Conservation (phyloP, 2,888 invertebrate species). For the Clanis bilineata region DNA sequence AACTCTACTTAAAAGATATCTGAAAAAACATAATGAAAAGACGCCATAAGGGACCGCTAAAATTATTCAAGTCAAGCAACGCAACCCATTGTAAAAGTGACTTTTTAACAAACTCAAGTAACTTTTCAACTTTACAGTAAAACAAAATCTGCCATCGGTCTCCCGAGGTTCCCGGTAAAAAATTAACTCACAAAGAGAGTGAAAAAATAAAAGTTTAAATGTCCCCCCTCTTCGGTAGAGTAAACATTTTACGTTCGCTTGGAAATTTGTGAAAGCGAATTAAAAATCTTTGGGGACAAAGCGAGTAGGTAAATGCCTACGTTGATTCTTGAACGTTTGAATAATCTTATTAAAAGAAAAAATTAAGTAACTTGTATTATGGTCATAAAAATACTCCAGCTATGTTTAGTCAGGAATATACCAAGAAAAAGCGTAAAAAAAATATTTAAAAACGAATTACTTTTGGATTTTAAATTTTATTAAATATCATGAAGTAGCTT, state of each 20-base stretch:
- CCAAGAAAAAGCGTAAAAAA: too few species aligned
- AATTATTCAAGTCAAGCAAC: conserved; percentile 71
- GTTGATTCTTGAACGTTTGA: too few species aligned
- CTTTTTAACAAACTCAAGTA: conserved; percentile 73
- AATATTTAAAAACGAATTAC: too few species aligned
- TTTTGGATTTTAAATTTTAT: too few species aligned
- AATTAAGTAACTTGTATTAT: too few species aligned
- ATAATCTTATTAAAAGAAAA: too few species aligned
- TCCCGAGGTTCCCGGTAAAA: conserved; percentile 69
- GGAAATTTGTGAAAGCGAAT: conserved; percentile 54
- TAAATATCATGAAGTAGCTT: too few species aligned
- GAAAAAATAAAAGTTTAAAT: conserved; percentile 70
- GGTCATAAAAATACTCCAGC: too few species aligned
- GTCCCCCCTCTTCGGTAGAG: conserved; percentile 64
- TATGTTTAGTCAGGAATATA: too few species aligned
- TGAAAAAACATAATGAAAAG: conserved; percentile 22
- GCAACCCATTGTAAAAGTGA: conserved; percentile 79
- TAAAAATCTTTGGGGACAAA: conserved; percentile 51
- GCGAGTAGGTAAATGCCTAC: conserved; percentile 34
- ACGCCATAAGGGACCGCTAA: conserved; percentile 55
- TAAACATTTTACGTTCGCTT: conserved; percentile 77
- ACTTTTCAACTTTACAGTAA: conserved; percentile 68
- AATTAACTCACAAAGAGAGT: conserved; percentile 73
- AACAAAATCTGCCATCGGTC: conserved; percentile 74
- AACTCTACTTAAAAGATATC: conserved; percentile 37